Conservation (phyloP, 2,797 vertebrate genomes). For the Centroberyx gerrardi region DNA sequence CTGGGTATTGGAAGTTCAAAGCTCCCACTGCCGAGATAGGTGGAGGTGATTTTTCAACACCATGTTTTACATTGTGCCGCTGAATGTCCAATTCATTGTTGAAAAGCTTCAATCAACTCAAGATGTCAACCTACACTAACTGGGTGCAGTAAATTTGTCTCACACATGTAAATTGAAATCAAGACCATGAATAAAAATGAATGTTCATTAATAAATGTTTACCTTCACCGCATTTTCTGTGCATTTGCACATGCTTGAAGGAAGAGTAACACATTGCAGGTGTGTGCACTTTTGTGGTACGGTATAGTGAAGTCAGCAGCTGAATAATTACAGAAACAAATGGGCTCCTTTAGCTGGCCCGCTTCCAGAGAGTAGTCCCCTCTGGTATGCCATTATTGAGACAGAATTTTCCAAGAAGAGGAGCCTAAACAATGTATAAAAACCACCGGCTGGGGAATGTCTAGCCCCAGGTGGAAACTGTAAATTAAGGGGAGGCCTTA, state of each 20-base stretch:
- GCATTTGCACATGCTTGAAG: not conserved
- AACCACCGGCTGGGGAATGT: constrained; percentile 44
- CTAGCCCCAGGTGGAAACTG: constrained; percentile 37
- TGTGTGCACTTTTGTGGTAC: not conserved
- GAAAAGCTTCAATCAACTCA: too few species aligned
- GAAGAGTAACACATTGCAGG: constrained; percentile 16
- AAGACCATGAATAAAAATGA: too few species aligned
- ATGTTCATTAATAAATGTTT: not conserved
- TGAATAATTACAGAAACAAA: constrained; percentile 53
- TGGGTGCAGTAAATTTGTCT: not conserved
- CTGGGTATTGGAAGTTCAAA: too few species aligned
- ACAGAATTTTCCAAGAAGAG: constrained; percentile 24
- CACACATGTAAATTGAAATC: too few species aligned
- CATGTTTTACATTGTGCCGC: not conserved
- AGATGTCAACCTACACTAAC: too few species aligned
- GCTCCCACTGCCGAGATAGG: too few species aligned
- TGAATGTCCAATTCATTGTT: not conserved
- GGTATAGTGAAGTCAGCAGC: constrained; percentile 24
- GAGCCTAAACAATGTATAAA: constrained; percentile 27
- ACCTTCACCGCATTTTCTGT: not conserved
- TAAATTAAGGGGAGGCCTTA: constrained; percentile 53
- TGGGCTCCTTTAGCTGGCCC: constrained; percentile 18
- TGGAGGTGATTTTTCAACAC: too few species aligned
- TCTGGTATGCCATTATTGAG: constrained; percentile 24
- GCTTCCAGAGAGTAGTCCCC: constrained; percentile 39